Conservation (phyloP, 2,888 invertebrate genomes). For the Tetragonisca angustula region DNA sequence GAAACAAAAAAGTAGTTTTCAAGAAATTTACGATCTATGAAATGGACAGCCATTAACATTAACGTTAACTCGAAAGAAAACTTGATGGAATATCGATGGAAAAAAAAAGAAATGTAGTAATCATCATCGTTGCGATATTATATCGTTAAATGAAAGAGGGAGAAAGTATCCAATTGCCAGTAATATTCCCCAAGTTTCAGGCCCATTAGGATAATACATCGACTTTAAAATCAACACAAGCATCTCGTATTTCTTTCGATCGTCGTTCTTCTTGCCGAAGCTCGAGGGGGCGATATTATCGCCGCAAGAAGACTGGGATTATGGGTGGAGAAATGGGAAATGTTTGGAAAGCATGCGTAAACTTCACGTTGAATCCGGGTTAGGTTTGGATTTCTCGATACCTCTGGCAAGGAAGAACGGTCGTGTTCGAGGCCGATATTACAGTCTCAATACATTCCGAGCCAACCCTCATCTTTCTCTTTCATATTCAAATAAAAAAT, state of each 20-base stretch:
- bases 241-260: background rate
- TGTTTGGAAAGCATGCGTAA: conserved; percentile 22
- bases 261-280: background rate
- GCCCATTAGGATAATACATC: background rate
- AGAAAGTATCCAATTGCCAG: background rate
- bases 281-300: conserved; percentile 18
- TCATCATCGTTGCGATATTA: background rate
- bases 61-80: background rate
- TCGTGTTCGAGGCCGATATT: background rate
- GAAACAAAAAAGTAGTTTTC: no score
- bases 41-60: no score
- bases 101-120: background rate
- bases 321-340: conserved; percentile 15
- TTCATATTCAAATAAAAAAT: background rate
- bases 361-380: conserved; percentile 12
- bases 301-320: conserved; percentile 14
- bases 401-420: background rate
- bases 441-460: background rate
- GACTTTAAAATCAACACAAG: conserved; percentile 17
- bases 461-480: background rate
- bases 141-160: background rate
- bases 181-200: background rate
- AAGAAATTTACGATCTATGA: no score
- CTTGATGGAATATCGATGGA: background rate
- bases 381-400: background rate